Base-by-base conservation (phyloP, 2,113 vertebrate genomes). In the Hiodon alosoides region DNA sequence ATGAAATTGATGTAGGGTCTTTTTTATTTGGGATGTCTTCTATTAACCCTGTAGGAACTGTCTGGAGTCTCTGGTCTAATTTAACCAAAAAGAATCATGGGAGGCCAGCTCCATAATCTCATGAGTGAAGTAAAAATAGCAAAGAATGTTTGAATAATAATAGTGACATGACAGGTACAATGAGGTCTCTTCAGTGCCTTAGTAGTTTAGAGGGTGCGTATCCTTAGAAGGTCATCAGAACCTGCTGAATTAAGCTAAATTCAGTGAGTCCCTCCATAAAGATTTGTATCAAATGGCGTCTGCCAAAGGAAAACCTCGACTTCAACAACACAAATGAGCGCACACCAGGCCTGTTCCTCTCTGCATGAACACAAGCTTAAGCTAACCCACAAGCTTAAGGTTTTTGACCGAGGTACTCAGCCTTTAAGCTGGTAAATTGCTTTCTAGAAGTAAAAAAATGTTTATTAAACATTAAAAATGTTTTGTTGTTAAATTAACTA, bases 1-100 rank as follows among this genome's bases (percentile, higher is more conserved):
- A 91, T 83, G 89, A 89, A 94, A 93, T 90, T 89, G 90, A 91
- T 91, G 88, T 82, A 83, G 79, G 77, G 79, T 67, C 81, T 79
- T 76, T 88, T 83, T 86, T 58, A 86, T 89, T 85, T 58, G 69
- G 86, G 84, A 85, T 81, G 78, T 86, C 78, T 87, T 83, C 73
- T 76, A 68, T 83, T 83, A 82, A 83, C 78, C 79, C 76, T 76
- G 57, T 66, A 66, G 75, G 79, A 81, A 79, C 69, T 61, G 70
- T 72, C 79, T 78, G 78, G 78, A 75, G 73, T 82, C 51, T 3
- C 68, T 73, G 77, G 17, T 78, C 75, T 71, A 77, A 80, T 81
- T 77, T 75, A 75, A 77, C 57, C 60, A 16, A 47, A 55, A 54
- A 68, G 71, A 76, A 82, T 77, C 79, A 72, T 71, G 72, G 74